These are phyloP conservation scores for Aulostomus chinensis DNA, from an alignment of 2,797 vertebrate species.

Conservation along the genomic window DNA sequence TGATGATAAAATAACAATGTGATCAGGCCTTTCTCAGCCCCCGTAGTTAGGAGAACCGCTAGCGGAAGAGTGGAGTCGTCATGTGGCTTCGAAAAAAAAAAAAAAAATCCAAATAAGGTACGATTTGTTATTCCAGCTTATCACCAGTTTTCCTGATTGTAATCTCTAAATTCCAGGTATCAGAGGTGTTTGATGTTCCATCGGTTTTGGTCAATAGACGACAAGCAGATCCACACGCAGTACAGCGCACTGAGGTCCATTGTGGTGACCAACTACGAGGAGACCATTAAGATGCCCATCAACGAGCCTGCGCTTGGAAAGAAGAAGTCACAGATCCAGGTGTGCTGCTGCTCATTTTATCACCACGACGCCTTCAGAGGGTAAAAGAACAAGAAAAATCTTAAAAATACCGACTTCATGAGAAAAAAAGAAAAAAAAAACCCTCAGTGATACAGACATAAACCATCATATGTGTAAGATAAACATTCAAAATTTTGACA, in stretches of 20 bases:
- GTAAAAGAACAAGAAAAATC: too few species aligned
- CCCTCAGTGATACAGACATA: too few species aligned
- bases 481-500: too few species aligned
- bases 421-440: too few species aligned
- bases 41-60: too few species aligned
- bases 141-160: neutral
- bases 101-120: neutral
- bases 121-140: neutral
- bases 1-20: too few species aligned
- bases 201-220: constrained; percentile 88
- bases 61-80: neutral
- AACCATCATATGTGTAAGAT: too few species aligned
- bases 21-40: too few species aligned
- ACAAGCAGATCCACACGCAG: constrained; percentile 85
- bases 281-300: constrained; percentile 89
- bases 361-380: too few species aligned
- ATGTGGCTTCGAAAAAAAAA: too few species aligned
- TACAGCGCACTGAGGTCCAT: constrained; percentile 85
- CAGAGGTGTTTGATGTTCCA: constrained; percentile 86
- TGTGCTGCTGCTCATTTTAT: too few species aligned
- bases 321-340: constrained; percentile 86
- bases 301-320: constrained; percentile 84
- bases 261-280: constrained; percentile 86
- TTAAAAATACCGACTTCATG: too few species aligned
- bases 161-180: constrained; percentile 73